Evolutionary conservation across 2,113 vertebrate genomes (phyloP), one percentile per base, ranked within the genome.

Genomic region (Platichthys flesus): DNA sequence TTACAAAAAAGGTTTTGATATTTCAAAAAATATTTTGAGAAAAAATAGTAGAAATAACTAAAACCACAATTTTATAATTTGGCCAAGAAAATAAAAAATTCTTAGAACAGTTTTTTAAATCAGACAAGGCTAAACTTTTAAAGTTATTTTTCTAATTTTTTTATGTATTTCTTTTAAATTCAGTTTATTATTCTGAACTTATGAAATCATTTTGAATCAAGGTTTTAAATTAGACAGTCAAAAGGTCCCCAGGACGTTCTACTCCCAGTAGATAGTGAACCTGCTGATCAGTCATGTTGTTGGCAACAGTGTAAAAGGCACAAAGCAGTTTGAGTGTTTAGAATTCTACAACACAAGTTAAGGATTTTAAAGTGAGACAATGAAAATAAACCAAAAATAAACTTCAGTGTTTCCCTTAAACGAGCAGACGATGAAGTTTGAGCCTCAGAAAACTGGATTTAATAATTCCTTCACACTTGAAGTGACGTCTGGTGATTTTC

Each of bases 361-460:
- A 28, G 7, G 42, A 26, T 52, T 60, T 60, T 16, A 52, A 52
- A 15, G 47, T 51, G 47, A 51, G 47, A 10, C 26, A 5, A 42
- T 13, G 12, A 35, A 52, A 15, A 59, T 35, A 45, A 64, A 69
- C 57, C 66, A 40, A 26, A 31, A 49, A 14, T 2, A 45, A 15
- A 20, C 35, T 21, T 21, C 80, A 82, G 74, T 31, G 1, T 69
- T 82, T 67, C 74, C 69, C 69, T 73, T 54, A 0, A 52, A 72
- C 23, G 0, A 10, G 52, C 49, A 0, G 31, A 52, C 5, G 40
- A 47, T 14, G 18, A 20, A 2, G 20, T 42, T 23, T 23, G n/a
- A 54, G 45, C 58, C 47, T 2, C n/a, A 23, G 40, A 42, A 12
- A 16, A 28, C 45, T 23, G 2, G 45, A 49, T 65, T 23, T 21